These are phyloP conservation scores for Pelusios castaneus DNA, from an alignment of 2,113 vertebrate species.

Conservation along the genomic window DNA sequence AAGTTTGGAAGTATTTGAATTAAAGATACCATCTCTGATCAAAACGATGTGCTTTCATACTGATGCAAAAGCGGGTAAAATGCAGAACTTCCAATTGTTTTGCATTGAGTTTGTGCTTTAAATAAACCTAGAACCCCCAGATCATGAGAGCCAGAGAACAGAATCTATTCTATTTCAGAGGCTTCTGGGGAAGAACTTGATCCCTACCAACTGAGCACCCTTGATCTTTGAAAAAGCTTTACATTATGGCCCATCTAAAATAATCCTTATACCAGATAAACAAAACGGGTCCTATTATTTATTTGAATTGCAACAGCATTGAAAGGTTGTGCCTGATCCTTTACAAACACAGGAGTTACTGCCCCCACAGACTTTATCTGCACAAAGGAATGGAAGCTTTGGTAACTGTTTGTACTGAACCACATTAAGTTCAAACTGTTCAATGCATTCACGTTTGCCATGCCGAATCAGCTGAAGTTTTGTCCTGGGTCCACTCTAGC, in stretches of 20 bases:
- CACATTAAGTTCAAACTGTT: background rate
- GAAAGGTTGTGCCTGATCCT: background rate
- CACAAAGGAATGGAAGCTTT: background rate
- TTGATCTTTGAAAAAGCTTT: background rate
- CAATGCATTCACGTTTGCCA: background rate
- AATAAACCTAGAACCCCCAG: background rate
- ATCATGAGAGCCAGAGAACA: background rate
- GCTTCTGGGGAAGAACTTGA: background rate
- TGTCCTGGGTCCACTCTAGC: background rate
- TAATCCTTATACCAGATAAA: background rate
- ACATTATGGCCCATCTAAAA: background rate
- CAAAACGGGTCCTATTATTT: background rate
- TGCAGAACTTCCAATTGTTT: background rate
- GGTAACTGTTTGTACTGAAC: background rate
- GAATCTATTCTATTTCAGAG: background rate
- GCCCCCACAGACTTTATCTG: background rate
- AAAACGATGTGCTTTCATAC: background rate
- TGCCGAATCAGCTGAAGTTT: background rate
- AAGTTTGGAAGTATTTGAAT: accelerated
- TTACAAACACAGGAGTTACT: background rate
- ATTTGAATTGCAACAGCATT: background rate
- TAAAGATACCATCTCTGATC: background rate
- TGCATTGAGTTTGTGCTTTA: background rate
- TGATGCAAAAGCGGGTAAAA: background rate
- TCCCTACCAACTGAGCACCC: background rate